phyloP scores from a whole-genome alignment of 1,140 invertebrate species.

The Solenopsis invicta region DNA sequence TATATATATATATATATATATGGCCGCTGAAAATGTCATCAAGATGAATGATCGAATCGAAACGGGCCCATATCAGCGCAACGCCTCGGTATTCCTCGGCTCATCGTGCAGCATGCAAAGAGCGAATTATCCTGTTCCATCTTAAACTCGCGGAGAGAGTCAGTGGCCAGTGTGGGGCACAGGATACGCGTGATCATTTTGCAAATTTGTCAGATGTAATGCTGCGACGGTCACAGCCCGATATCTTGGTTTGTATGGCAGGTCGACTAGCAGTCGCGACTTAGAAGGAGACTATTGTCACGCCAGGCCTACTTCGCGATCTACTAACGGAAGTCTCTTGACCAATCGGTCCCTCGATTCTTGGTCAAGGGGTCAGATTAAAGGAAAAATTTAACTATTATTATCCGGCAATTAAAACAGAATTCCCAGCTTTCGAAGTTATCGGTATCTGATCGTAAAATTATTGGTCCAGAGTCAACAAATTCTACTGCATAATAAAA shows the following conservation, averaged over 20 bases:
- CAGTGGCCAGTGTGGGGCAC: conserved; percentile 62
- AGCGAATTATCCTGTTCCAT: conserved; percentile 68
- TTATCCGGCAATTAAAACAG: background rate
- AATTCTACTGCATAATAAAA: background rate
- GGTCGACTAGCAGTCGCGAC: conserved; percentile 63
- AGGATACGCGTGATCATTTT: conserved; percentile 85
- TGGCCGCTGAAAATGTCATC: background rate
- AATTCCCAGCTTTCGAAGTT: background rate
- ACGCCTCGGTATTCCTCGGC: conserved; percentile 4
- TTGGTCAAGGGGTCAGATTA: conserved; percentile 76
- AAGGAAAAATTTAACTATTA: conserved; percentile 68
- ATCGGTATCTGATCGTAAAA: background rate
- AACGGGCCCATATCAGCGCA: background rate
- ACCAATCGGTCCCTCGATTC: conserved; percentile 74
- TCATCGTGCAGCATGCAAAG: conserved; percentile 44
- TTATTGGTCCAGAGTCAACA: background rate
- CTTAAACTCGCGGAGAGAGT: conserved; percentile 74
- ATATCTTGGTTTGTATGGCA: conserved; percentile 59
- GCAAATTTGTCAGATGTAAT: conserved; percentile 76
- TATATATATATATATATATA: no score
- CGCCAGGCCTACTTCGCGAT: conserved; percentile 73
- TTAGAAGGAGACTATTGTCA: conserved; percentile 73
- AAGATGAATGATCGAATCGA: conserved; percentile 1
- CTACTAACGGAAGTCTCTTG: conserved; percentile 74
- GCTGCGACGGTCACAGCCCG: conserved; percentile 31